Percentiles rank a stretch among this genome's conserved stretches.
These are phyloP conservation scores for Saccopteryx leptura DNA, from an alignment of 2,113 vertebrate genomes.

Conservation along the genomic window DNA sequence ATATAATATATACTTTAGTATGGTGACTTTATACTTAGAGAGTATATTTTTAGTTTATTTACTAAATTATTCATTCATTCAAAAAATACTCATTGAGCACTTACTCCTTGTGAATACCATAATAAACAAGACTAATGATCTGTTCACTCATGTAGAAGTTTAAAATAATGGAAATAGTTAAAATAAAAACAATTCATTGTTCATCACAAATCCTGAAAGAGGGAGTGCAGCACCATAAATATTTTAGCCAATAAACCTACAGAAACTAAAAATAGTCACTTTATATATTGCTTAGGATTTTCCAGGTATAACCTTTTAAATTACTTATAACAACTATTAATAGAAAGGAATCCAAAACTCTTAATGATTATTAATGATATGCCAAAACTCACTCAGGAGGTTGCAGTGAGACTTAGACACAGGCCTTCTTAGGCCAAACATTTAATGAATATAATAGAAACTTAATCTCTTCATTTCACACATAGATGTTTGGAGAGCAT, in stretches of 20 bases:
- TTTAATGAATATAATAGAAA: background rate
- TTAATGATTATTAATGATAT: background rate
- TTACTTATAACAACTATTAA: background rate
- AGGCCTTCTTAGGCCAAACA: background rate
- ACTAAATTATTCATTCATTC: background rate
- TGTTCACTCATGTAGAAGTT: background rate
- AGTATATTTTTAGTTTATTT: background rate
- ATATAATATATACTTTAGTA: background rate
- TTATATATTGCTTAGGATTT: background rate
- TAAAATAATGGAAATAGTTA: background rate
- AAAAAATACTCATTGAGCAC: background rate
- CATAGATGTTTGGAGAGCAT: background rate
- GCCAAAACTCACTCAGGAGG: background rate
- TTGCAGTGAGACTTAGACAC: background rate
- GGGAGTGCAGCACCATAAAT: background rate
- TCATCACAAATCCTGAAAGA: background rate
- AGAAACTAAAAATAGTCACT: background rate
- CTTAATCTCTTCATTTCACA: background rate
- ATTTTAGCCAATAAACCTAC: background rate
- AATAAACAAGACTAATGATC: background rate
- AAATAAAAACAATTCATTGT: background rate
- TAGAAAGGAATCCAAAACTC: background rate
- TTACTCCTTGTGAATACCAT: background rate
- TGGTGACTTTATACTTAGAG: constrained; percentile 8
- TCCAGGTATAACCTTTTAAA: background rate